Base-by-base conservation (phyloP, 2,113 vertebrate genomes). In the Hucho hucho region DNA sequence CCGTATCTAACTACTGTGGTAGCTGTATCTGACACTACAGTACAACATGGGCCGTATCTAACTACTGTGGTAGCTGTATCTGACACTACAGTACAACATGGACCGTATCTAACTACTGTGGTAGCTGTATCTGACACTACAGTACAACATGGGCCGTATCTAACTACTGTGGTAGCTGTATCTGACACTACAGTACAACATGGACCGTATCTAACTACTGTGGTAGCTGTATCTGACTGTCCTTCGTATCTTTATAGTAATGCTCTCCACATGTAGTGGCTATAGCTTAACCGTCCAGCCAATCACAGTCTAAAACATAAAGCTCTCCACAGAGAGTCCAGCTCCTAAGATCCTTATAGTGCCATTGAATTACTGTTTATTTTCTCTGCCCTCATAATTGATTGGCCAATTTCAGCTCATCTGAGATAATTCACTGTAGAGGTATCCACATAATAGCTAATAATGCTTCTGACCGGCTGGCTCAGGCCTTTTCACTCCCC, bases 261-360 rank as follows among this genome's bases (percentile, higher is more conserved):
- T 79, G 66, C 18, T 75, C 81, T 79, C 86, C 86, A 81, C 80
- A 80, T 77, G 87, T 79, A 69, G 80, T 80, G 47, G 75, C 74
- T 29, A 74, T 7, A 16, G 3, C n/a, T 61, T 9, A 61, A 22
- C 58, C 1, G 1, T 61, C 20, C 58, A 61, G 58, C n/a, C 58
- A 61, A 22, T 61, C 20, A 16, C 13, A 22, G 20, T 61, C 1
- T n/a, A 16, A 61, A 11, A 22, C 32, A 83, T 82, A 82, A 83
- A 77, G 73, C 18, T 71, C 87, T 53, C 69, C 84, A 88, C 73
- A 59, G 87, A 74, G 73, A 25, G 25, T 75, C 82, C 77, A 82
- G 64, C 73, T 75, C 83, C 82, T 84, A 86, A 74, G 64, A 71
- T 49, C 66, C 70, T 79, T 53, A 18, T 5, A 53, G 49, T 18